Evolutionary conservation across 2,797 vertebrate species (phyloP).

Genomic region (Carduelis carduelis): DNA sequence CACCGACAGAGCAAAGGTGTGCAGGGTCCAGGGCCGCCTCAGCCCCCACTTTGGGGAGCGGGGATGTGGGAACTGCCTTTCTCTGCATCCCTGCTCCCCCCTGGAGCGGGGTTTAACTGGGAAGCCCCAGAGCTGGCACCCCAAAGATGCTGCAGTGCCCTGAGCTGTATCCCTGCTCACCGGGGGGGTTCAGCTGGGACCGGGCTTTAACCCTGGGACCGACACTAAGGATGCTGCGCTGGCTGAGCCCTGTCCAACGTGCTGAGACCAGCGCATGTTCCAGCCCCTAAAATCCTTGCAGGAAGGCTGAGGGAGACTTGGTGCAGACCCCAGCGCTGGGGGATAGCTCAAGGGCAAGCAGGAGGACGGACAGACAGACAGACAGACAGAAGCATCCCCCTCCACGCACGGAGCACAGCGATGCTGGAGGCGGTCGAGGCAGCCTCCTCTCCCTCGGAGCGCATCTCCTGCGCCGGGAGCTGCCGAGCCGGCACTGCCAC

Average conservation of each 20-base stretch:
- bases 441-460: background rate
- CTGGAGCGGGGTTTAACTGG: background rate
- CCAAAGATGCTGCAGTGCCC: background rate
- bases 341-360: background rate
- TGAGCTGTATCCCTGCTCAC: background rate
- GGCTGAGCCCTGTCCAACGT: accelerated
- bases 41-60: background rate
- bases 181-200: too few species aligned
- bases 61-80: background rate
- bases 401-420: background rate
- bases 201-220: background rate
- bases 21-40: background rate
- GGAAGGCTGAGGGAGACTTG: background rate
- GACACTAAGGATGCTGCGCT: background rate
- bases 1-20: accelerated
- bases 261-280: accelerated
- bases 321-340: accelerated
- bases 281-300: background rate
- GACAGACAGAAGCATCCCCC: background rate
- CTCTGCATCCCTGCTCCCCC: background rate
- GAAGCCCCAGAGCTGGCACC: background rate
- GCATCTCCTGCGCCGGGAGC: background rate
- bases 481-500: conserved; percentile 30
- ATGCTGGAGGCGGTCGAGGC: background rate
- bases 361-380: background rate